These are phyloP conservation scores for Symphodus melops DNA, from an alignment of 2,113 vertebrate species.

Conservation along the genomic window DNA sequence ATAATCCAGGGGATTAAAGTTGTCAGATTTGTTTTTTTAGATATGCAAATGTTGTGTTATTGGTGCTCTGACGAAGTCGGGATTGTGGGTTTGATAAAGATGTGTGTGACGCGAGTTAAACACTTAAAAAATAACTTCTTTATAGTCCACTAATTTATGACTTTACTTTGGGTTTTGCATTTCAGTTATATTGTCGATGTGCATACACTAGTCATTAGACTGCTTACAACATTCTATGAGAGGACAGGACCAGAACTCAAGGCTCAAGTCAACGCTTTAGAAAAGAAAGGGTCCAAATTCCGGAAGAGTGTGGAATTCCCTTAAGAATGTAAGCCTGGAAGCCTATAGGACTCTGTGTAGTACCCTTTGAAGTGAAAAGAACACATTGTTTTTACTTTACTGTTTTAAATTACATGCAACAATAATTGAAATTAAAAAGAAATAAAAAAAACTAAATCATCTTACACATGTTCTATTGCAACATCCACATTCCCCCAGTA, in stretches of 20 bases:
- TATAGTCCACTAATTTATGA: no score
- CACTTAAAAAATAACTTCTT: no score
- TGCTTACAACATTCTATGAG: neutral
- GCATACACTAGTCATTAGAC: neutral
- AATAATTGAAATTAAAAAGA: neutral
- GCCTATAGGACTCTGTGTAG: neutral
- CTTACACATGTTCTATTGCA: constrained; percentile 19
- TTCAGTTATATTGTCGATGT: neutral
- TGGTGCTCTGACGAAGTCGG: no score
- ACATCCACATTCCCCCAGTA: constrained; percentile 21
- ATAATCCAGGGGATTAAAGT: neutral
- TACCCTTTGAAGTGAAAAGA: neutral
- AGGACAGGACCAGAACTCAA: neutral
- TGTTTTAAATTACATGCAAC: neutral
- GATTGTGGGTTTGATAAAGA: no score
- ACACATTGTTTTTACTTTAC: neutral
- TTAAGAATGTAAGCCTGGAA: neutral
- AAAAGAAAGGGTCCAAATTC: constrained; percentile 13
- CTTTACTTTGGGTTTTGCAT: neutral
- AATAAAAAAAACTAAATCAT: neutral
- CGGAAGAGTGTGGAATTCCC: constrained; percentile 42
- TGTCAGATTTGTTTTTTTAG: neutral
- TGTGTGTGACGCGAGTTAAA: no score
- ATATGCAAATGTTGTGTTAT: neutral
- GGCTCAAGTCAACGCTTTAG: neutral